Base-by-base conservation (phyloP, 30 jellyfish, hydroid and myxozoan genomes). In the Aurelia sp. region DNA sequence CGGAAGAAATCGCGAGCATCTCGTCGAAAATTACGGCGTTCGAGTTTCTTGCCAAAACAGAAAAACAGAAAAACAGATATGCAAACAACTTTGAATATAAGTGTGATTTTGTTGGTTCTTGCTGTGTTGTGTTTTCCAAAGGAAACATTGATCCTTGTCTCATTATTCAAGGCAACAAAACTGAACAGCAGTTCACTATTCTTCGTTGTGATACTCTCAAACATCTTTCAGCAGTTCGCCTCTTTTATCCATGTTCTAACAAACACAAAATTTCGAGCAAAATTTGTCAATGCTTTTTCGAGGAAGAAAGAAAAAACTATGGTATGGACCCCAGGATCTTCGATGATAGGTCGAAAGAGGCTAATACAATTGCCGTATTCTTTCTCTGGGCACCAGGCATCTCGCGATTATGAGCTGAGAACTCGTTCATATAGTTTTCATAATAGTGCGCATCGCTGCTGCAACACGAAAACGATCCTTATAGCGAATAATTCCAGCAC, bases 191-290 rank as follows among this genome's bases (percentile, higher is more conserved):
- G 83, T 63, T 11, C 58, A 48, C 44, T 65, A 4, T 67, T n/a
- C 58, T 10, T 53, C 55, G 60, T 47, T 50, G 27, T 44, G 0
- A 13, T 81, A 27, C 51, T 81, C 76, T 81, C 91, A n/a, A 81
- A 81, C 48, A 20, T 67, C 8, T 81, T 68, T 69, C 74, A 67
- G 38, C 84, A 68, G 81, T 83, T 69, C 30, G 27, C 86, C 2
- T 47, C 92, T 8, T 20, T 70, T 21, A 30, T 83, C 51, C 86
- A 83, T 59, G 65, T 60, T 2, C 62, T 73, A 35, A 63, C 92
- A 7, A 71, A 74, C 72, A 83, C 86, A 19, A 58, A 86, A 21
- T 69, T 24, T 79, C 58, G 86, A 17, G n/a, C 52, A 3, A 70
- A 69, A 44, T 44, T 69, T 7, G 9, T 55, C 20, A 70, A 30